phyloP scores from a whole-genome alignment of 1,140 invertebrate species.

The Eumeta japonica region DNA sequence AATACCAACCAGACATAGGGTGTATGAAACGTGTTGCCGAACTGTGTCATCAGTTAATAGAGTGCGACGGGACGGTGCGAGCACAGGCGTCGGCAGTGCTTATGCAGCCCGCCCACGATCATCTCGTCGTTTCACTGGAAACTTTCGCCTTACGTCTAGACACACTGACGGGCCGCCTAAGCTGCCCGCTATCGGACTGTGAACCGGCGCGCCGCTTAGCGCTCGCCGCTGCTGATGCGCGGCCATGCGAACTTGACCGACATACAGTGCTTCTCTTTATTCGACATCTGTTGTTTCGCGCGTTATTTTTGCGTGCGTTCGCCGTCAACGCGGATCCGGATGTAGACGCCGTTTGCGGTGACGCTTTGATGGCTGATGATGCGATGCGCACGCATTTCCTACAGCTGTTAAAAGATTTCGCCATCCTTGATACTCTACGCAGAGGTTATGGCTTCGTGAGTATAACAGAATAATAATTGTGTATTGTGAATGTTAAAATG shows the following conservation, averaged over 20 bases:
- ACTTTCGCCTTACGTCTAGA: conserved; percentile 23
- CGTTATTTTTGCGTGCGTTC: conserved; percentile 16
- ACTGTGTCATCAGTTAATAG: conserved; percentile 16
- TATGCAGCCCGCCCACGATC: no score
- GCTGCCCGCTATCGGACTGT: conserved; percentile 15
- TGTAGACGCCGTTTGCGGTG: conserved; percentile 7
- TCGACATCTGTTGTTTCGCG: conserved; percentile 21
- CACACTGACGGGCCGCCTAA: conserved; percentile 19
- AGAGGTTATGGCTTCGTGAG: conserved; percentile 35
- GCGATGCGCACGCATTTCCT: conserved; percentile 16
- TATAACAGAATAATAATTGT: no score
- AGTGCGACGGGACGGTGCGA: conserved; percentile 1
- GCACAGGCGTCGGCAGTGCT: not conserved
- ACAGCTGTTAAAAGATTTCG: conserved; percentile 20
- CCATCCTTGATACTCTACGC: conserved; percentile 15
- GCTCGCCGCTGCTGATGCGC: not conserved
- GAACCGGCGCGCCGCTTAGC: not conserved
- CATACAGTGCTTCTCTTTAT: no score
- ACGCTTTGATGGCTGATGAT: conserved; percentile 10
- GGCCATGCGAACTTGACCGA: no score
- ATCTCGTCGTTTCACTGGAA: no score
- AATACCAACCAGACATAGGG: conserved; percentile 14
- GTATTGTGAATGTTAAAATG: no score
- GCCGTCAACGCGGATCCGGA: conserved; percentile 9
- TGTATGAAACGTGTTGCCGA: conserved; percentile 23